Conservation (phyloP, 2,797 vertebrate species). For the Dendrocincla fuliginosa region DNA sequence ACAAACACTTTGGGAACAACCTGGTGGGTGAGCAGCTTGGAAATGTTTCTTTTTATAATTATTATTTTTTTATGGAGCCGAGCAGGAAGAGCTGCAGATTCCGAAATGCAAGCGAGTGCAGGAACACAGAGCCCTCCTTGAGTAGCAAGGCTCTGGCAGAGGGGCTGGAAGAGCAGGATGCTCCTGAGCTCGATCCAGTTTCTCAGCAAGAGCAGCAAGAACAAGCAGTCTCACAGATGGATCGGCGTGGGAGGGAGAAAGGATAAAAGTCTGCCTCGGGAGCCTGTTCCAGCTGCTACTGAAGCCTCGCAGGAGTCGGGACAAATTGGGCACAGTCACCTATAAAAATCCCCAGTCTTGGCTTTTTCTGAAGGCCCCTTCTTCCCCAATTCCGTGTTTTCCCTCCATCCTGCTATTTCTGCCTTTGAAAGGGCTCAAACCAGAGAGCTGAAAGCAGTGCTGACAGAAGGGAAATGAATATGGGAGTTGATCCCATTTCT, state of each 20-base stretch:
- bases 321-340: constrained; percentile 21
- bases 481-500: not conserved
- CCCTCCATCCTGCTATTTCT: not conserved
- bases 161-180: constrained; percentile 57
- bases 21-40: not conserved
- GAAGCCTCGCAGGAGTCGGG: constrained; percentile 1
- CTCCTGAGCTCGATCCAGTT: constrained; percentile 62
- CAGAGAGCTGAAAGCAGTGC: not conserved
- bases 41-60: not conserved
- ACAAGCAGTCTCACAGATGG: constrained; percentile 70
- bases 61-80: not conserved
- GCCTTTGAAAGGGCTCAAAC: not conserved
- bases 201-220: constrained; percentile 67
- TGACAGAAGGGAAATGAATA: not conserved
- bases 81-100: not conserved
- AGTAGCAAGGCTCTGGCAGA: constrained; percentile 51
- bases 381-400: not conserved
- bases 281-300: constrained; percentile 60
- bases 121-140: constrained; percentile 33
- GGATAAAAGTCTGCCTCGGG: constrained; percentile 60
- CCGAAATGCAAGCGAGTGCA: not conserved
- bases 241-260: constrained; percentile 63
- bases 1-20: not conserved
- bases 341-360: no score
- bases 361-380: not conserved